Evolutionary conservation across 2,113 vertebrate species (phyloP), one percentile per base, ranked within the genome.

Genomic region (Megaleporinus macrocephalus): DNA sequence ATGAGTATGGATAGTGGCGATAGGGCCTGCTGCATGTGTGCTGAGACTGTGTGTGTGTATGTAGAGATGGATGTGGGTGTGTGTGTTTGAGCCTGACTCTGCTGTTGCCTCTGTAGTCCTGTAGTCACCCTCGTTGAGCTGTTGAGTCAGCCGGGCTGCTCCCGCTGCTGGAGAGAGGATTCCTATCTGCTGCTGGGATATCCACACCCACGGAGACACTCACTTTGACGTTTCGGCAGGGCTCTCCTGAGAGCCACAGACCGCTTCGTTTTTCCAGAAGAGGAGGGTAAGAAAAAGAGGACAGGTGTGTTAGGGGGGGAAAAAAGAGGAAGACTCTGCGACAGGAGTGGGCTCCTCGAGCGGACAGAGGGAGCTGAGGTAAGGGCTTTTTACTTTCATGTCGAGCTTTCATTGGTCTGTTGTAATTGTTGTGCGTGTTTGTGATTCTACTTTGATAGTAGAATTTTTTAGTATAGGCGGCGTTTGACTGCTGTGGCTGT

Each of bases 271-370:
- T 80, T 84, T 27, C 15, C 7, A 74, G 61, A 41, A 44, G 16
- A 30, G 24, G 66, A 83, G 77, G 84, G 80, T 29, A 53, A 72
- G 76, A 72, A 71, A 77, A 79, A 85, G 84, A 83, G 87, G 90
- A 91, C 91, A 93, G 92, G 91, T 92, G 92, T 90, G 90, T 91
- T n/a, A n/a, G n/a, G n/a, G n/a, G n/a, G n/a, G n/a, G n/a, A n/a
- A 85, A 88, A 84, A 84, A 82, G 85, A 27, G 88, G 91, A 89
- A 82, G 92, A 90, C 89, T 91, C 87, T 87, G 69, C 53, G 47
- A 68, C 63, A 78, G 71, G 36, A 79, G 51, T 62, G 84, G 63
- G 85, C 82, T 87, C 71, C 61, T 53, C 22, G 26, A 86, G 79
- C 87, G 89, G 86, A 47, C 11, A 55, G 29, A 81, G 7, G 82